Evolutionary conservation across 2,113 vertebrate genomes (phyloP).

Genomic region (Atherinomorus stipes): DNA sequence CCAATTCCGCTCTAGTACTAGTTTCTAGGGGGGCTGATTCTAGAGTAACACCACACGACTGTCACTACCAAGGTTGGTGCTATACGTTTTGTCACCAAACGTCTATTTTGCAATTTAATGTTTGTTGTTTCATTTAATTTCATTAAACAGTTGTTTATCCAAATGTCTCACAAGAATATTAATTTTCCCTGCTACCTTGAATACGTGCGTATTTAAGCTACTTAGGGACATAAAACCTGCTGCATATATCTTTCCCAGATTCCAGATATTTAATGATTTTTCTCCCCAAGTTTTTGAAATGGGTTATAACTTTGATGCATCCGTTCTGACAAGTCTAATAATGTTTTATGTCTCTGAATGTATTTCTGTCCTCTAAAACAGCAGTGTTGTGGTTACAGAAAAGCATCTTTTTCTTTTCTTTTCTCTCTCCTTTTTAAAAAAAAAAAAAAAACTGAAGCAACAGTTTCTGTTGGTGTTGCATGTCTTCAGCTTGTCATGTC

Average conservation of each 20-base stretch:
- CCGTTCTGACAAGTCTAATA: too few species aligned
- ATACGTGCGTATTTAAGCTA: neutral
- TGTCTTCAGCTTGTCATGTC: too few species aligned
- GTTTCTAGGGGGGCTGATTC: conserved; percentile 69
- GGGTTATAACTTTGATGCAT: neutral
- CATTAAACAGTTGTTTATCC: too few species aligned
- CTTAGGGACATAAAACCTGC: neutral
- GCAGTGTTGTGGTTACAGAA: too few species aligned
- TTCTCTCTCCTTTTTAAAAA: too few species aligned
- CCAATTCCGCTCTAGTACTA: neutral
- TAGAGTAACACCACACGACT: conserved; percentile 48
- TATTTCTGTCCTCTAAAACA: too few species aligned
- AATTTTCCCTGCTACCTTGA: neutral
- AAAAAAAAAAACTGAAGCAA: too few species aligned
- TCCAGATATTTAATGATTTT: neutral
- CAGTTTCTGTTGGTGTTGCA: too few species aligned
- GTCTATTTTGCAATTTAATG: neutral
- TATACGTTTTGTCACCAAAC: neutral
- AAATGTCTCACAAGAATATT: neutral
- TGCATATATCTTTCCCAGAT: neutral
- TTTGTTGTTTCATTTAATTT: too few species aligned
- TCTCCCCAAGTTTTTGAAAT: neutral
- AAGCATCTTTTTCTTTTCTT: too few species aligned
- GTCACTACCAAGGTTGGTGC: conserved; percentile 53
- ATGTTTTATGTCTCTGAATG: too few species aligned